Evolutionary conservation across 2,797 vertebrate genomes (phyloP), one percentile per base, ranked within the genome.

Genomic region (Coccyzus lansbergi): DNA sequence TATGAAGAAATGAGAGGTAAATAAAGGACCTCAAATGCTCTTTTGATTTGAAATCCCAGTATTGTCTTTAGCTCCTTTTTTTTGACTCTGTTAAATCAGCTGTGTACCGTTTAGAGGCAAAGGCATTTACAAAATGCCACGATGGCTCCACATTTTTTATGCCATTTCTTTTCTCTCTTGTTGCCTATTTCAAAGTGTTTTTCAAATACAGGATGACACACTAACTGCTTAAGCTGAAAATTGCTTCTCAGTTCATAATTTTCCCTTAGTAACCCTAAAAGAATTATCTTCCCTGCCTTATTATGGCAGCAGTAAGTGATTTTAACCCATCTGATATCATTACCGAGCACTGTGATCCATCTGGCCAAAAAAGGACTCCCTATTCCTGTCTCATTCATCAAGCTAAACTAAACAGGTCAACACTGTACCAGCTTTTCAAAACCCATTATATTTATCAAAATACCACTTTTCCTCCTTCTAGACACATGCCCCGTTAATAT

Each of bases 151-250:
- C 22, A 58, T 38, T 58, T 90, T 80, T 7, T 6, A 72, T 48
- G 31, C 4, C n/a, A 71, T 63, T 76, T 76, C 9, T 79, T 59
- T 82, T 69, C 29, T 75, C 48, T 81, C 67, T 74, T 40, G 25
- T 63, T 95, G 59, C 44, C 68, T 79, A 8, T 93, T 95, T 93
- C 74, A 64, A 79, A 88, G 63, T 68, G 48, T 33, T 95, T 84
- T 88, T 92, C 65, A 93, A 88, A 83, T 64, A 62, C 33, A 83
- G 55, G 55, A 83, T 78, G 58, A 78, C n/a, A 83, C 28, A n/a
- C 44, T 88, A 84, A 95, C 86, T 92, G 42, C 75, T 82, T 59
- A 79, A 86, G 68, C 55, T 85, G 86, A 85, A 94, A 93, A 92
- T 42, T 69, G 81, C 29, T 88, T 88, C 55, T 82, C 64, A 59